Base-by-base conservation (phyloP, 1,140 invertebrate species). In the Calephelis virginiensis region DNA sequence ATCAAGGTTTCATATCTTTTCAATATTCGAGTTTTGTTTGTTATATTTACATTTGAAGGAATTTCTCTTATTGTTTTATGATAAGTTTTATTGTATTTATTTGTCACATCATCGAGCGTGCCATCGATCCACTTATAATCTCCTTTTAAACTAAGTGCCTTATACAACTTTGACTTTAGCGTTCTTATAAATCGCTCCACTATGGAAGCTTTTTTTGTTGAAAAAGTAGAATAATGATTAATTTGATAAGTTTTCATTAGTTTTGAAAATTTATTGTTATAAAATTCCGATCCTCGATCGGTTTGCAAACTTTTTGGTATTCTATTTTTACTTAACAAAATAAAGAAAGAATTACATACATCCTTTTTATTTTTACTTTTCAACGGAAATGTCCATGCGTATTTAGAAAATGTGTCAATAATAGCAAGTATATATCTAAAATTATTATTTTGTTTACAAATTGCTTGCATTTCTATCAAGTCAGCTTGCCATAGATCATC, bases 381-480 rank as follows among this genome's bases (percentile, higher is more conserved):
- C 40, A 93, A 13, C 7, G 89, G 83, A 37, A 82, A 49, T n/a
- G 81, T 82, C 83, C 82, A 93, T 17, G 86, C 84, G 75, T 77
- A 89, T 80, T 92, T 93, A 61, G 80, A 83, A 74, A 92, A 92
- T 37, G 73, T 70, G 75, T 92, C 87, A 65, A 93, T 92, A 6
- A 91, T 78, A 28, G 80, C 85, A 62, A 93, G 70, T 40, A 93
- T 74, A 70, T 89, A 92, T 66, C 83, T 84, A 73, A 75, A 86
- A 38, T 80, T 78, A 50, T 80, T 75, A 79, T 93, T 92, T 48
- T 74, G 28, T 68, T 70, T 70, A 28, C 71, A 68, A 75, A 79
- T 82, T 0, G 63, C 69, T 50, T 73, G 71, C 81, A 90, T 85
- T 72, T 90, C 82, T 8, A 84, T 81, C 40, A 91, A 74, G 78